A percentile compares a stretch with the other conserved stretches of the same genome.
These are phyloP conservation scores for Rhopalosiphum maidis DNA, from an alignment of 1,140 invertebrate species.

Conservation along the genomic window DNA sequence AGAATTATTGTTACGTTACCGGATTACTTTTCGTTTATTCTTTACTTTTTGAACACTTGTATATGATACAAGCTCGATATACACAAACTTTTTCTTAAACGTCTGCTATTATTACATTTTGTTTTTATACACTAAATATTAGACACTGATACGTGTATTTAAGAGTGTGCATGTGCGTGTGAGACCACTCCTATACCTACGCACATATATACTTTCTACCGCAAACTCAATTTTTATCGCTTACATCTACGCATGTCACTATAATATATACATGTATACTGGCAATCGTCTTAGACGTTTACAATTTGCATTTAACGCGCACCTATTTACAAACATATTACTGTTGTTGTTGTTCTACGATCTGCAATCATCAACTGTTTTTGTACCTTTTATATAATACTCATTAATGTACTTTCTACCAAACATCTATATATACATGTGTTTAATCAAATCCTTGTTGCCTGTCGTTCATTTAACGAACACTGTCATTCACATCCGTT, in stretches of 20 bases:
- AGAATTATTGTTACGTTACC: background rate
- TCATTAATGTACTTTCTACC: constrained; percentile 25
- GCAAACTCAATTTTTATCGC: constrained; percentile 6
- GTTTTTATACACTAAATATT: background rate
- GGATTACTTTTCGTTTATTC: background rate
- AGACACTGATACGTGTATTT: background rate
- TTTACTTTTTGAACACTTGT: background rate
- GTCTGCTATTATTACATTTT: background rate
- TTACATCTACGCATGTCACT: constrained; percentile 3
- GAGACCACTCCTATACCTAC: constrained; percentile 16
- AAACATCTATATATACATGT: background rate
- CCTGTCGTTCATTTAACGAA: background rate
- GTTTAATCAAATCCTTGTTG: background rate
- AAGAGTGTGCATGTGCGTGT: background rate
- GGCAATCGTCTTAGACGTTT: background rate
- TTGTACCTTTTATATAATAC: background rate
- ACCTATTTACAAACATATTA: constrained; percentile 26
- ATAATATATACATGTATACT: background rate
- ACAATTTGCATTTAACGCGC: constrained; percentile 38
- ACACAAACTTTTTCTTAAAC: background rate
- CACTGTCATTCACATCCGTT: background rate
- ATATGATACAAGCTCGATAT: too few species aligned
- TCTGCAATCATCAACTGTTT: background rate
- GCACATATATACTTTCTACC: background rate
- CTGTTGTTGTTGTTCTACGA: background rate